A percentile compares a stretch with the other conserved stretches of the same genome.
phyloP scores from a whole-genome alignment of 1,140 invertebrate genomes.

The Drosophila nikananu region DNA sequence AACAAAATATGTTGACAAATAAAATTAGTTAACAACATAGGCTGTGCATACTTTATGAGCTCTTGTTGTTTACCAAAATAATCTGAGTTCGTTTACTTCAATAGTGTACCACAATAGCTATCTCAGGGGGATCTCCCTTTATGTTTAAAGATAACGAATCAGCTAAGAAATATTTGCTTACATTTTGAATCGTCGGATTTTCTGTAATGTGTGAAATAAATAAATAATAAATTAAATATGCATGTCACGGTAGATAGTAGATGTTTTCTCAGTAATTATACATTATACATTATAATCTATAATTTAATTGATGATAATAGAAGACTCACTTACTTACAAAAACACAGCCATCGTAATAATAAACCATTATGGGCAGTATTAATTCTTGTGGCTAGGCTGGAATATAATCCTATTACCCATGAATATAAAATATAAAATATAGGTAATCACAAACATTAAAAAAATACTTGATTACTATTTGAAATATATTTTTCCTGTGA shows the following conservation, averaged over 20 bases:
- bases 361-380: background rate
- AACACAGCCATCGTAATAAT: background rate
- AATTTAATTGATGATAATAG: background rate
- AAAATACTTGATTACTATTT: background rate
- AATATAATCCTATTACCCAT: no score
- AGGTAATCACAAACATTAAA: background rate
- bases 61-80: slow-evolving; percentile 1
- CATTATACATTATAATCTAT: background rate
- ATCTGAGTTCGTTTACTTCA: background rate
- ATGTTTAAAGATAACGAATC: background rate
- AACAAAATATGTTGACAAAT: background rate
- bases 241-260: background rate
- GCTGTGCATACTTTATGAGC: background rate
- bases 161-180: background rate
- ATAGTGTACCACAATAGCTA: background rate
- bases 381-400: no score
- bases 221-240: slow-evolving; percentile 1
- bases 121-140: background rate
- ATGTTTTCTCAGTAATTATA: background rate
- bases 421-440: no score
- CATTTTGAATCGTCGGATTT: background rate
- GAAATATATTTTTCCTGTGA: background rate
- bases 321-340: background rate
- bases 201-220: background rate
- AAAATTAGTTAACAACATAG: background rate